Conservation (phyloP, 2,797 vertebrate genomes). For the Melanotaenia maccullochi region DNA sequence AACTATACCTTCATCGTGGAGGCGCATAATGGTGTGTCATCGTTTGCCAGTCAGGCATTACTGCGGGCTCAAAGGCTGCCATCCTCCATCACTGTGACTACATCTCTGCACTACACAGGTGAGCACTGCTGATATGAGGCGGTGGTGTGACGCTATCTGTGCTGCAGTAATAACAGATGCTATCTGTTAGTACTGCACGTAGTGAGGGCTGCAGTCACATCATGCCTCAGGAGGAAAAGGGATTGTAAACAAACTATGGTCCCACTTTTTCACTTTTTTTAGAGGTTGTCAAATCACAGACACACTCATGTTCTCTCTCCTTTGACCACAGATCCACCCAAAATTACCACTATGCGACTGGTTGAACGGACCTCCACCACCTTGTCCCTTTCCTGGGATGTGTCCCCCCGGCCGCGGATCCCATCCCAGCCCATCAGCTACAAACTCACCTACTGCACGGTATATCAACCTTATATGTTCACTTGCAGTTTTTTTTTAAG, state of each 20-base stretch:
- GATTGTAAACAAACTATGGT: background rate
- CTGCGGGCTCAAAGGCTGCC: constrained; percentile 49
- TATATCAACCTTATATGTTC: background rate
- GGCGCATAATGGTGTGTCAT: constrained; percentile 89
- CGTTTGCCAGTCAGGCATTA: constrained; percentile 68
- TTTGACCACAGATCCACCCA: constrained; percentile 87
- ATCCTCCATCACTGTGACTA: constrained; percentile 85
- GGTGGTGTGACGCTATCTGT: constrained; percentile 19
- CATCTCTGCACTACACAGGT: constrained; percentile 93
- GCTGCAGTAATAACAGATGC: constrained; percentile 42
- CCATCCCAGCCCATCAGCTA: constrained; percentile 84
- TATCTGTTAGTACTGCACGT: constrained; percentile 31
- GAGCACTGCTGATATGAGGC: constrained; percentile 57
- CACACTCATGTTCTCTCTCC: constrained; percentile 8
- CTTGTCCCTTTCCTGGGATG: constrained; percentile 89
- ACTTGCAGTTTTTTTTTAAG: background rate
- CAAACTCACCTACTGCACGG: constrained; percentile 94
- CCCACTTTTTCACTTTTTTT: background rate
- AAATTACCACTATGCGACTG: constrained; percentile 86
- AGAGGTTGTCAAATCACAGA: constrained; percentile 1
- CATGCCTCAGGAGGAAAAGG: constrained; percentile 11
- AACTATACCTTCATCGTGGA: constrained; percentile 94
- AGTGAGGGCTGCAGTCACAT: background rate
- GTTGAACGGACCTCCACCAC: constrained; percentile 85
- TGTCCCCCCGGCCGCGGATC: constrained; percentile 79